Conservation (phyloP, 2,113 vertebrate genomes). For the Otus sunia region DNA sequence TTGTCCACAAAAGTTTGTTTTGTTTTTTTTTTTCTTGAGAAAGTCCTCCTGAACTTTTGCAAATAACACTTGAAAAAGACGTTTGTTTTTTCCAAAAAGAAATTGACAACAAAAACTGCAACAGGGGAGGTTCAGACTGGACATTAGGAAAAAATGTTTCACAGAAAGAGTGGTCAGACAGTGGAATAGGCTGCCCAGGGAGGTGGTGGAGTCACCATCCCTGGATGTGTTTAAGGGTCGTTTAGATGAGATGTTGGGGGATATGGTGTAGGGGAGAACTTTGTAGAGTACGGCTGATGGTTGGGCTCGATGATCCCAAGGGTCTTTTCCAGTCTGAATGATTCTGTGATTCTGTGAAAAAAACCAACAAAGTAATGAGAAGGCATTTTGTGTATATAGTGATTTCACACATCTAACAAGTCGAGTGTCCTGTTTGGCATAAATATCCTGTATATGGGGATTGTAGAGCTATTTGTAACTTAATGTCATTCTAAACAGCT, state of each 20-base stretch:
- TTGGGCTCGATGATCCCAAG: no score
- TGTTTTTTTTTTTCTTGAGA: not conserved
- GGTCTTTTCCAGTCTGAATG: no score
- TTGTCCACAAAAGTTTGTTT: not conserved
- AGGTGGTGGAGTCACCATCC: no score
- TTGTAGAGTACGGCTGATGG: no score
- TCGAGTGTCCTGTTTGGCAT: not conserved
- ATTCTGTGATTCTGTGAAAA: no score
- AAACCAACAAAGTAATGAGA: not conserved
- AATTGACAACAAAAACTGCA: not conserved
- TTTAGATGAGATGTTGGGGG: no score
- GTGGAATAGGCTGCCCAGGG: no score
- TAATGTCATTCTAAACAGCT: not conserved
- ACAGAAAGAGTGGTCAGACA: no score
- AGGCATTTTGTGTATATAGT: not conserved
- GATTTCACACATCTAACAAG: not conserved
- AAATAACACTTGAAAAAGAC: not conserved
- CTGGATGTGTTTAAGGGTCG: no score
- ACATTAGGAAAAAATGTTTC: no score
- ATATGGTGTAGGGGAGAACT: no score
- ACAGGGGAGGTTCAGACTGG: no score
- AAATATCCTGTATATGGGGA: not conserved
- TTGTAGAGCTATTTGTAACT: not conserved
- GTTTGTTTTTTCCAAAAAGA: not conserved
- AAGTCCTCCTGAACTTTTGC: not conserved